A percentile compares a stretch with the other conserved stretches of the same genome.
phyloP scores from a whole-genome alignment of 2,797 vertebrate species.

The Crax fasciolata region DNA sequence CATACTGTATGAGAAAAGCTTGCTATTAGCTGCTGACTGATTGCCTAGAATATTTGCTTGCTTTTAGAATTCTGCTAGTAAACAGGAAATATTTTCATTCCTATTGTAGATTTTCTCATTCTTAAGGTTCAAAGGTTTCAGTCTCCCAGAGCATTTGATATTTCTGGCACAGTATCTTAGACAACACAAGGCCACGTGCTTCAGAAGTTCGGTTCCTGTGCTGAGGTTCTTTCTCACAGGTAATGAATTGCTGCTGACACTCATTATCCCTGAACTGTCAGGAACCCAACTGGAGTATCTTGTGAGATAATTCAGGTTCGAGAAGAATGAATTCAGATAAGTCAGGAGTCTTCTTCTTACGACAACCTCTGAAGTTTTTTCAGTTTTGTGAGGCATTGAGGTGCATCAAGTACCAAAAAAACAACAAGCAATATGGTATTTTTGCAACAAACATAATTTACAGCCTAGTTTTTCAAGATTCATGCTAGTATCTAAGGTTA shows the following conservation, averaged over 20 bases:
- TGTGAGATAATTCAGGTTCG: not conserved
- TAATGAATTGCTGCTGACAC: constrained; percentile 37
- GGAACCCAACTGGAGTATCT: constrained; percentile 5
- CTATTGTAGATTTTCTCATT: constrained; percentile 53
- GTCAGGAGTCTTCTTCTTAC: not conserved
- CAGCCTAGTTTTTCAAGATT: not conserved
- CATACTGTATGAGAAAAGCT: constrained; percentile 6
- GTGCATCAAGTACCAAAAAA: not conserved
- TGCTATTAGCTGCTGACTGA: constrained; percentile 8
- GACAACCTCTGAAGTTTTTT: not conserved
- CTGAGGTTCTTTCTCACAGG: constrained; percentile 39
- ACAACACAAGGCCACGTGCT: not conserved
- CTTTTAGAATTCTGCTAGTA: constrained; percentile 53
- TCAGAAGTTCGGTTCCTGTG: constrained; percentile 20
- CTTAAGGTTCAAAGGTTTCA: constrained; percentile 44
- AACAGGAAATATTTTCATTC: constrained; percentile 67
- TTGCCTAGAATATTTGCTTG: constrained; percentile 35
- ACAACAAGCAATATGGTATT: not conserved
- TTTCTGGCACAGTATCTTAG: not conserved
- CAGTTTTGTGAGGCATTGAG: not conserved
- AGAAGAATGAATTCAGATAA: not conserved
- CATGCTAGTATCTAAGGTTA: not conserved
- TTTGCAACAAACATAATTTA: not conserved
- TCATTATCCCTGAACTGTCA: constrained; percentile 25
- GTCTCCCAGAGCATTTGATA: constrained; percentile 33